Evolutionary conservation across 2,797 vertebrate species (phyloP).

Genomic region (Spinus olivaceus): DNA sequence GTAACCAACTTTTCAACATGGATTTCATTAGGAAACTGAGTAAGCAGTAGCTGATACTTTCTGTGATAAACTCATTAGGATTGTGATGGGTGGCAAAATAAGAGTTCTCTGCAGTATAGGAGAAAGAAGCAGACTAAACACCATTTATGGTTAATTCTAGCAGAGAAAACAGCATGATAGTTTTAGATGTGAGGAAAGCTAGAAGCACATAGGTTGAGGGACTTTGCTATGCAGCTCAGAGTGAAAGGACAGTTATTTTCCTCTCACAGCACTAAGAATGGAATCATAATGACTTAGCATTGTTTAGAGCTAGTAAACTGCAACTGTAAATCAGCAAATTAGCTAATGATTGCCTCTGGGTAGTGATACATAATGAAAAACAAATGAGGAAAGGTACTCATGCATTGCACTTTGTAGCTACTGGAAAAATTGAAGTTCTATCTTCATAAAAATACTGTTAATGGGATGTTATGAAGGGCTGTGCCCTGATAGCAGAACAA

Average conservation of each 20-base stretch:
- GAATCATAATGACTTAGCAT: constrained; percentile 34
- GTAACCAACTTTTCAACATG: constrained; percentile 6
- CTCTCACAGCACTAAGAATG: background rate
- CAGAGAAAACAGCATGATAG: background rate
- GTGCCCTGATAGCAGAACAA: constrained; percentile 56
- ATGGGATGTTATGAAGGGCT: constrained; percentile 41
- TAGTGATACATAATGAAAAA: constrained; percentile 67
- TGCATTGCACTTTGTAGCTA: constrained; percentile 54
- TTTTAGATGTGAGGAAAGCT: constrained; percentile 26
- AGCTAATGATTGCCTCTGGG: constrained; percentile 70
- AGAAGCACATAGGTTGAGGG: background rate
- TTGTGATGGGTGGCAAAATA: background rate
- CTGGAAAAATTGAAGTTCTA: constrained; percentile 65
- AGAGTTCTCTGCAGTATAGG: background rate
- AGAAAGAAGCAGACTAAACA: constrained; percentile 20
- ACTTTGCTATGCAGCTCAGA: background rate
- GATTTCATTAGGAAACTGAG: background rate
- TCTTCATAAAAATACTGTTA: constrained; percentile 62
- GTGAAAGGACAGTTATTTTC: constrained; percentile 34
- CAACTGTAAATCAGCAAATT: constrained; percentile 71
- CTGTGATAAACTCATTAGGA: background rate
- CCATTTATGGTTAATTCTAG: constrained; percentile 2
- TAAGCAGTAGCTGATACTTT: constrained; percentile 13
- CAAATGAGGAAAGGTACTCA: constrained; percentile 66
- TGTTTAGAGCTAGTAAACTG: constrained; percentile 68